phyloP scores from a whole-genome alignment of 2,113 vertebrate genomes.

The Perccottus glenii region DNA sequence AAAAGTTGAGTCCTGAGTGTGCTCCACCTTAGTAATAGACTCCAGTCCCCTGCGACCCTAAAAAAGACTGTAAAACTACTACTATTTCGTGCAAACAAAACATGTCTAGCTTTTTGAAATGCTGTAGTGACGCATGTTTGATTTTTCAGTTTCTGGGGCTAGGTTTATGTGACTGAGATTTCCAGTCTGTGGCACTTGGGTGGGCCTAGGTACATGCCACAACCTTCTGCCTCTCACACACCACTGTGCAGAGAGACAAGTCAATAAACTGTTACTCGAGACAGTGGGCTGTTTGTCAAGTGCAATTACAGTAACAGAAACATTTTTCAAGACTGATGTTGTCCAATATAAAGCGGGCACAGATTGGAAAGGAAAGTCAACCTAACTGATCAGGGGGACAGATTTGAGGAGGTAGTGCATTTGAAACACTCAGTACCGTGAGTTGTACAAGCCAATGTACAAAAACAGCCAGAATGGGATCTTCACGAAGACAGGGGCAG shows the following conservation, averaged over 20 bases:
- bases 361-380: slow-evolving; percentile 29
- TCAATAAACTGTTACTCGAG: slow-evolving; percentile 66
- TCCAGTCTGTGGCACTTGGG: slow-evolving; percentile 48
- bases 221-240: slow-evolving; percentile 39
- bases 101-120: slow-evolving; percentile 20
- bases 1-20: background rate
- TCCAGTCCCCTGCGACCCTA: background rate
- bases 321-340: slow-evolving; percentile 46
- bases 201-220: slow-evolving; percentile 40
- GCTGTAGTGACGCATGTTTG: slow-evolving; percentile 33
- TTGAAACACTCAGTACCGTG: slow-evolving; percentile 15
- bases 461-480: slow-evolving; percentile 8
- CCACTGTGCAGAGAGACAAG: slow-evolving; percentile 43
- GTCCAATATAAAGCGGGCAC: slow-evolving; percentile 38
- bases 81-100: slow-evolving; percentile 16
- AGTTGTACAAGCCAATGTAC: slow-evolving; percentile 23
- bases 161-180: slow-evolving; percentile 47
- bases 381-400: slow-evolving; percentile 19
- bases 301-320: slow-evolving; percentile 56
- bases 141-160: slow-evolving; percentile 30
- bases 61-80: background rate
- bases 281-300: slow-evolving; percentile 62
- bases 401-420: slow-evolving; percentile 19
- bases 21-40: no score
- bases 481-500: slow-evolving; percentile 7